phyloP scores from a whole-genome alignment of 2,888 invertebrate genomes.

The Notocelia uddmanniana region DNA sequence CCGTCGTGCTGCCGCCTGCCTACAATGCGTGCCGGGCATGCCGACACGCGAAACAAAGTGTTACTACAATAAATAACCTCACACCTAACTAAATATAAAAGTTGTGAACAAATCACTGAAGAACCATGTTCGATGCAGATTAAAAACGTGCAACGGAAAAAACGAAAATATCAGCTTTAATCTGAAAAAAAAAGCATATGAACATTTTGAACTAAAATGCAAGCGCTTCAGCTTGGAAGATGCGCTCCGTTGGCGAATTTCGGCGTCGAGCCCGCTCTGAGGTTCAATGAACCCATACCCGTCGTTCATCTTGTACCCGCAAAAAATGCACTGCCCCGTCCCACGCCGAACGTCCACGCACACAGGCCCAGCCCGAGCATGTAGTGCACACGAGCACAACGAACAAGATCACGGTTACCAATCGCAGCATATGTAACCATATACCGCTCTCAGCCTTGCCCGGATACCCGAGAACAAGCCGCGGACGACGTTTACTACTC shows the following conservation, averaged over 20 bases:
- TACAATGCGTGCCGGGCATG: constrained; percentile 67
- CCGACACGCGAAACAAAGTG: constrained; percentile 58
- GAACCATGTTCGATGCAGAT: neutral
- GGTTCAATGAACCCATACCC: constrained; percentile 72
- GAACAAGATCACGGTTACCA: constrained; percentile 66
- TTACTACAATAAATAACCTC: constrained; percentile 52
- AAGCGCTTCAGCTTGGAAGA: constrained; percentile 56
- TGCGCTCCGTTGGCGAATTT: constrained; percentile 78
- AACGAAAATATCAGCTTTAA: neutral
- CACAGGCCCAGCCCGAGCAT: constrained; percentile 68
- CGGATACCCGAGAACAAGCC: constrained; percentile 66
- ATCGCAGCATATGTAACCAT: constrained; percentile 73
- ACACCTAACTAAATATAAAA: constrained; percentile 9
- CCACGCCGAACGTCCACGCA: constrained; percentile 77
- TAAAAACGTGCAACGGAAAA: neutral
- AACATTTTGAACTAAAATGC: constrained; percentile 39
- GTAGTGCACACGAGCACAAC: constrained; percentile 65
- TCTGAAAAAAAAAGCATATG: neutral
- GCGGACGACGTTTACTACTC: constrained; percentile 67
- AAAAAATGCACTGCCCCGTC: constrained; percentile 84
- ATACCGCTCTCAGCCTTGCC: constrained; percentile 70
- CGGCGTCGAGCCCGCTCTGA: constrained; percentile 72
- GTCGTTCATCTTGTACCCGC: constrained; percentile 78
- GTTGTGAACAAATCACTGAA: neutral
- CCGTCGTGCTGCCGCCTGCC: constrained; percentile 65